Evolutionary conservation across 2,797 vertebrate genomes (phyloP).

Genomic region (Cuniculus paca): DNA sequence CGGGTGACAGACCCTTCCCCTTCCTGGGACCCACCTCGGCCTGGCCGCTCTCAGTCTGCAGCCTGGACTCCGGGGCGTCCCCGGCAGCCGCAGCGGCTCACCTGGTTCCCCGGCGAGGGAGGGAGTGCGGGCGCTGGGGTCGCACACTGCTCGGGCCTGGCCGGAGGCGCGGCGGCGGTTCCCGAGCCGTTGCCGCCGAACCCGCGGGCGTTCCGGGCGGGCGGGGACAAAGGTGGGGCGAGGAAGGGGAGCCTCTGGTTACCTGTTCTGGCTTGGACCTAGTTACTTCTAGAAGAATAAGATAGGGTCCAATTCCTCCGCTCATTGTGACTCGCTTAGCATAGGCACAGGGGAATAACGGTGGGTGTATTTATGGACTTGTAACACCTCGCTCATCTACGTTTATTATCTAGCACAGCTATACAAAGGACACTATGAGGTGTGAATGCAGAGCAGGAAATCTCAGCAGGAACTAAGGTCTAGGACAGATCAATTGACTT

Average conservation of each 20-base stretch:
- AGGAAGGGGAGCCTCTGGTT: neutral
- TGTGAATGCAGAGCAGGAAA: neutral
- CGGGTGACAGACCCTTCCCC: too few species aligned
- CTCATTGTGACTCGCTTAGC: neutral
- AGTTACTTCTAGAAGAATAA: constrained; percentile 5
- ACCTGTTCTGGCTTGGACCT: neutral
- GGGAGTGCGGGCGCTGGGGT: neutral
- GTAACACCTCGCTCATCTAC: neutral
- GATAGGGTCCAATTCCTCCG: neutral
- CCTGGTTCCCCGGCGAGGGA: neutral
- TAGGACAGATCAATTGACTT: neutral
- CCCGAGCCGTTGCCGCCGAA: constrained; percentile 74
- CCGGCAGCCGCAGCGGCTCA: neutral
- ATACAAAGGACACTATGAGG: neutral
- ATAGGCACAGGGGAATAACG: neutral
- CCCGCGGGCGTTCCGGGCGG: constrained; percentile 32
- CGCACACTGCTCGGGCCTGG: neutral
- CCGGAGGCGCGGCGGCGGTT: constrained; percentile 65
- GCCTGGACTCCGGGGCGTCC: neutral
- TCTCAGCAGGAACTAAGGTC: neutral
- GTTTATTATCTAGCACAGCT: constrained; percentile 9
- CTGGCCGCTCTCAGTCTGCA: neutral
- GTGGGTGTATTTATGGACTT: neutral
- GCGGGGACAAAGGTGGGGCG: neutral
- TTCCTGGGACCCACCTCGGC: neutral